Evolutionary conservation across 2,888 invertebrate species (phyloP).

Genomic region (Sabellastarte sp.): DNA sequence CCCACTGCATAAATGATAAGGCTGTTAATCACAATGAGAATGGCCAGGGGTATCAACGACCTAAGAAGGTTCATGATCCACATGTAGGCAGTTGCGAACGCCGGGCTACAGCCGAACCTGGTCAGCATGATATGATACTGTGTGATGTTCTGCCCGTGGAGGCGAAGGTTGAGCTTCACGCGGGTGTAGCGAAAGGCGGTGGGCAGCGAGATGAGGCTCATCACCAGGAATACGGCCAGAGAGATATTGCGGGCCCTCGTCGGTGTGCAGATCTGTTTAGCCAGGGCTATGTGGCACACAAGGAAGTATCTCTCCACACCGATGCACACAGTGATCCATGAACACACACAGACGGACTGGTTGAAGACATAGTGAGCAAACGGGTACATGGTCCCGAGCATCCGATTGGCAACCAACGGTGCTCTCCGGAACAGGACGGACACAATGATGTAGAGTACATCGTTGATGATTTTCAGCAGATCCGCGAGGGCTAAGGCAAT

Average conservation of each 20-base stretch:
- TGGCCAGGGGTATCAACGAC: slow-evolving; percentile 51
- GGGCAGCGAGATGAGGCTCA: slow-evolving; percentile 48
- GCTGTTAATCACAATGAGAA: slow-evolving; percentile 47
- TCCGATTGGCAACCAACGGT: slow-evolving; percentile 26
- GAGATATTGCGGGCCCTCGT: slow-evolving; percentile 35
- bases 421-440: slow-evolving; percentile 28
- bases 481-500: slow-evolving; percentile 45
- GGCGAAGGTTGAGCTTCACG: slow-evolving; percentile 24
- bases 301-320: slow-evolving; percentile 46
- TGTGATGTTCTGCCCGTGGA: too few species aligned
- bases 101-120: slow-evolving; percentile 39
- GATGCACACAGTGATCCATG: slow-evolving; percentile 53
- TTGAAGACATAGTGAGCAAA: slow-evolving; percentile 51
- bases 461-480: slow-evolving; percentile 43
- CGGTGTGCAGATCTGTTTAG: slow-evolving; percentile 39
- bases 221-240: slow-evolving; percentile 42
- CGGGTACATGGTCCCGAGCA: slow-evolving; percentile 43
- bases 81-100: slow-evolving; percentile 46
- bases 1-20: slow-evolving; percentile 50
- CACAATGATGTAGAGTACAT: slow-evolving; percentile 40
- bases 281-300: slow-evolving; percentile 41
- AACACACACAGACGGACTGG: slow-evolving; percentile 42
- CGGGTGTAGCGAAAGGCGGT: slow-evolving; percentile 47
- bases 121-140: slow-evolving; percentile 40
- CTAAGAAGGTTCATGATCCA: slow-evolving; percentile 52